phyloP scores from a whole-genome alignment of 2,113 vertebrate genomes.

The Chaetura pelagica region DNA sequence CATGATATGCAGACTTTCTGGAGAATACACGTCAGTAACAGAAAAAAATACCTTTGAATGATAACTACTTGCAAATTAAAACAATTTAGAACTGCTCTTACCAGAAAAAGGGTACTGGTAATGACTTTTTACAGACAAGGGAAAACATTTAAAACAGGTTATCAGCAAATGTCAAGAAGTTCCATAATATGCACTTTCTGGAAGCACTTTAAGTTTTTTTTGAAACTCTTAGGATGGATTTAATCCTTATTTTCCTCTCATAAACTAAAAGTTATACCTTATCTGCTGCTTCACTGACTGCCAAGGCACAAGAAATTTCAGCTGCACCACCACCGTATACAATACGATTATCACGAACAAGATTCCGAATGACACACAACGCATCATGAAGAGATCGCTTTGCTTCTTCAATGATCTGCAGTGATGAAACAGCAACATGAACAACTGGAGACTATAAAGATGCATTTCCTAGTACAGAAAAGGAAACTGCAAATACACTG shows the following conservation, averaged over 20 bases:
- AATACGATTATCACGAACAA: conserved; percentile 92
- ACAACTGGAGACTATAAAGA: not conserved
- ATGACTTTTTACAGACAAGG: not conserved
- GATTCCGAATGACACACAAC: conserved; percentile 94
- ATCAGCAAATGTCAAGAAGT: not conserved
- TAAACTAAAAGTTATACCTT: conserved; percentile 77
- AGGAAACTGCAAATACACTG: not conserved
- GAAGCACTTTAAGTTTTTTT: not conserved
- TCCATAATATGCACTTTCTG: not conserved
- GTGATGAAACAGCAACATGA: not conserved
- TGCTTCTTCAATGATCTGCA: conserved; percentile 95
- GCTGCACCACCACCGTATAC: conserved; percentile 96
- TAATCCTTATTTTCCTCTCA: not conserved
- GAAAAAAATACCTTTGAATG: rapidly evolving
- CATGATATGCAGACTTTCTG: not conserved
- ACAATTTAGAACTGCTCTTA: not conserved
- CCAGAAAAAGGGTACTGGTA: not conserved
- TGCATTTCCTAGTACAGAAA: not conserved
- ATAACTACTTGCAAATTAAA: not conserved
- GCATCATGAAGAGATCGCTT: conserved; percentile 97
- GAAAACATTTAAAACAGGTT: not conserved
- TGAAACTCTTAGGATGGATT: not conserved
- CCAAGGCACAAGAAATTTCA: conserved; percentile 92
- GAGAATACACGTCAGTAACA: not conserved
- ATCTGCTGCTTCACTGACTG: conserved; percentile 92